Evolutionary conservation across 2,888 invertebrate genomes (phyloP).

Genomic region (Incurvaria masculella): DNA sequence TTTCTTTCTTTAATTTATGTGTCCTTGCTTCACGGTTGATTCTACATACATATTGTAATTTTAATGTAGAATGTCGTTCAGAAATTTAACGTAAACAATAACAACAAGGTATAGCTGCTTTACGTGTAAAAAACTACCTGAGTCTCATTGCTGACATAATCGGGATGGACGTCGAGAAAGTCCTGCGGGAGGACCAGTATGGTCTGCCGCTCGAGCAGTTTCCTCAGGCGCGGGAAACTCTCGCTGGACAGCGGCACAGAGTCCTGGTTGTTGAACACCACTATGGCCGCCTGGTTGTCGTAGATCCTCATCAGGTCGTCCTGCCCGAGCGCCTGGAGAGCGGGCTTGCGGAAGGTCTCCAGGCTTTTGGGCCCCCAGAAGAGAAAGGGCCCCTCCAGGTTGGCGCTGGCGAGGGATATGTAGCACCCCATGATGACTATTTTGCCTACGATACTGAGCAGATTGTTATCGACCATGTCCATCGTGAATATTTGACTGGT

Average conservation of each 20-base stretch:
- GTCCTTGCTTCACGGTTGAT: no score
- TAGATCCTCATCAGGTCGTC: slow-evolving; percentile 57
- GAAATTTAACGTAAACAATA: not conserved
- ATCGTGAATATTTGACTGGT: no score
- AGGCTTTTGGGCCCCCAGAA: slow-evolving; percentile 57
- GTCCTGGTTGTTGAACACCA: slow-evolving; percentile 59
- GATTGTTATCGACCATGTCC: no score
- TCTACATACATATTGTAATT: no score
- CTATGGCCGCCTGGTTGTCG: slow-evolving; percentile 53
- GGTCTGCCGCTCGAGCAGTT: slow-evolving; percentile 49
- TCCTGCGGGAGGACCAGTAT: slow-evolving; percentile 56
- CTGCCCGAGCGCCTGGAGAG: slow-evolving; percentile 50
- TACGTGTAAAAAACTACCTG: slow-evolving; percentile 44
- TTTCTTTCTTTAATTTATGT: no score
- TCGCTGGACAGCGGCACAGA: slow-evolving; percentile 51
- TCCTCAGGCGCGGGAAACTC: slow-evolving; percentile 53
- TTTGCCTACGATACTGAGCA: no score
- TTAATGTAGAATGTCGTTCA: not conserved
- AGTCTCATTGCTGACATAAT: slow-evolving; percentile 58
- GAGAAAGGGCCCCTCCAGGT: slow-evolving; percentile 58
- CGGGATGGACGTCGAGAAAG: slow-evolving; percentile 55
- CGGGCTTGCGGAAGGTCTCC: slow-evolving; percentile 43
- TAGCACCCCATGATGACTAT: not conserved
- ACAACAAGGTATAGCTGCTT: not conserved
- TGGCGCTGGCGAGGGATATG: slow-evolving; percentile 25